These are phyloP conservation scores for Dolichomitus sp. DNA, from an alignment of 2,888 invertebrate species.

Conservation along the genomic window DNA sequence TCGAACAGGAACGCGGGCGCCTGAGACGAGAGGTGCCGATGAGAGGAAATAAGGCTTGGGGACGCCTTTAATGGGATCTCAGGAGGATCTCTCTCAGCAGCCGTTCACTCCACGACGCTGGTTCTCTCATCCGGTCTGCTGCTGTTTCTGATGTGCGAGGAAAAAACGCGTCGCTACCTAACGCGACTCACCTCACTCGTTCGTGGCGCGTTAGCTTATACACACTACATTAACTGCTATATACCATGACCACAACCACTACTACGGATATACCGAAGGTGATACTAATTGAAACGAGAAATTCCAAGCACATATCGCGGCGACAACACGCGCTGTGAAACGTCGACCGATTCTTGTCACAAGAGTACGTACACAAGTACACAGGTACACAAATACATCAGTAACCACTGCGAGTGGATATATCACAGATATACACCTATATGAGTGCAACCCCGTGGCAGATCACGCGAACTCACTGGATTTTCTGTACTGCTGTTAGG, in stretches of 20 bases:
- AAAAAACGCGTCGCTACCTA: conserved; percentile 59
- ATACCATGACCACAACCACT: background rate
- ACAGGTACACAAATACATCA: background rate
- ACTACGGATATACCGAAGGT: conserved; percentile 43
- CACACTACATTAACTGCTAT: background rate
- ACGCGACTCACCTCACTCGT: conserved; percentile 45
- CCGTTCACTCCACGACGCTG: conserved; percentile 35
- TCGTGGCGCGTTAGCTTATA: conserved; percentile 35
- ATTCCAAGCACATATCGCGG: conserved; percentile 70
- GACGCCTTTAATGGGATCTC: conserved; percentile 68
- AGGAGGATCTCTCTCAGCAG: conserved; percentile 53
- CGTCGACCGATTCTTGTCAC: conserved; percentile 69
- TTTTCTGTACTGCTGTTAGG: conserved; percentile 34
- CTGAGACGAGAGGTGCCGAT: conserved; percentile 64
- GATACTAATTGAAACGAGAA: conserved; percentile 75
- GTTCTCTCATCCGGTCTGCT: conserved; percentile 59
- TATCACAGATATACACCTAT: conserved; percentile 20
- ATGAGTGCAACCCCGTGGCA: conserved; percentile 44
- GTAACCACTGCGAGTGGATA: background rate
- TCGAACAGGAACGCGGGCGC: conserved; percentile 39
- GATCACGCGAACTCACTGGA: conserved; percentile 61
- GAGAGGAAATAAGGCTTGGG: conserved; percentile 66
- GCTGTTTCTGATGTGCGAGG: conserved; percentile 30
- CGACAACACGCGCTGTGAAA: conserved; percentile 64
- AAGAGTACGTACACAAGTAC: conserved; percentile 40